A percentile compares a stretch with the other conserved stretches of the same genome.
Evolutionary conservation across 2,797 vertebrate genomes (phyloP).

Genomic region (Pipistrellus pygmaeus): DNA sequence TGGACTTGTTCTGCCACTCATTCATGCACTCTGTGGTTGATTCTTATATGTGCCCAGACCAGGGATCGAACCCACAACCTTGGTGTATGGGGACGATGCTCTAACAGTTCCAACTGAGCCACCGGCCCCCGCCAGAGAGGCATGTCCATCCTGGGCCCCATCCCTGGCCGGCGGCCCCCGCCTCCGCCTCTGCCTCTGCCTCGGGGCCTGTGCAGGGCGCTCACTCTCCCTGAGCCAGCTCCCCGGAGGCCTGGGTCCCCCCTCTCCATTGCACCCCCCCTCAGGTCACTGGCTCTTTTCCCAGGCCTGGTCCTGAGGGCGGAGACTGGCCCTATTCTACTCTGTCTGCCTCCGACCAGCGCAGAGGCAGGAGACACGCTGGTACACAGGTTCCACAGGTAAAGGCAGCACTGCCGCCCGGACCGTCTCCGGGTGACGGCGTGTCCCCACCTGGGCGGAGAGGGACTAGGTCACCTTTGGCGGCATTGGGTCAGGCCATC

Average conservation of each 20-base stretch:
- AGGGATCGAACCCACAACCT: no score
- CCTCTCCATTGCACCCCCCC: neutral
- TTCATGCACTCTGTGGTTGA: no score
- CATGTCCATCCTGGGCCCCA: neutral
- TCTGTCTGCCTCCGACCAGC: neutral
- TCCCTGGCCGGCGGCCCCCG: neutral
- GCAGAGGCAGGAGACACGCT: neutral
- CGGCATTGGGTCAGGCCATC: neutral
- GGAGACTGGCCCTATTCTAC: neutral
- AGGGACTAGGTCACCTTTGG: neutral
- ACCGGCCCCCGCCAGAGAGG: neutral
- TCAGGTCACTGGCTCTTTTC: neutral
- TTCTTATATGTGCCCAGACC: no score
- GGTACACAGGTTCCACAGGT: neutral
- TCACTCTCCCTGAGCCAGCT: neutral
- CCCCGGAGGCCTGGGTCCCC: neutral
- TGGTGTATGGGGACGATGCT: no score
- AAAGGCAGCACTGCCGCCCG: fast-evolving
- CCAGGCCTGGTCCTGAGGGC: neutral
- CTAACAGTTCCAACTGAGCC: no score
- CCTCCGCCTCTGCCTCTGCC: neutral
- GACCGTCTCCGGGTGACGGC: neutral
- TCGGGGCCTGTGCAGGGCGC: neutral
- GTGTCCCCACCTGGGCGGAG: neutral
- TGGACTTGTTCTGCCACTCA: no score